Evolutionary conservation across 2,113 vertebrate species (phyloP).

Genomic region (Leucoraja erinaceus): DNA sequence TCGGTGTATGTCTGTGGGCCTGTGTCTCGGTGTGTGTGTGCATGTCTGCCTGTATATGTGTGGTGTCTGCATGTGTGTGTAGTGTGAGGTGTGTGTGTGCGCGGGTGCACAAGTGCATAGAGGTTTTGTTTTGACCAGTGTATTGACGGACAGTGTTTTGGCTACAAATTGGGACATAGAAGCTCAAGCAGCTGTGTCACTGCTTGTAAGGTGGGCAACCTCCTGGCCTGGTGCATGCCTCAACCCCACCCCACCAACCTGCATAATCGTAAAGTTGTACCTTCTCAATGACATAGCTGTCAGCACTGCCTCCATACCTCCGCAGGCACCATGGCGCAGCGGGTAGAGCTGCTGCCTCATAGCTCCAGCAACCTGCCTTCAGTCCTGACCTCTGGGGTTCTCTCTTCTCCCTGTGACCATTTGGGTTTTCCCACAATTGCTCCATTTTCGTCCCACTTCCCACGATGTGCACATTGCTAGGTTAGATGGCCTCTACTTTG

Average conservation of each 20-base stretch:
- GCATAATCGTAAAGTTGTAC: background rate
- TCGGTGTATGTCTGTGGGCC: background rate
- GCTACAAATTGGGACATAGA: background rate
- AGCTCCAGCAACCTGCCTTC: no score
- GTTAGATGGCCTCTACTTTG: no score
- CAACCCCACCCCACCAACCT: background rate
- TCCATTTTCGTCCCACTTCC: no score
- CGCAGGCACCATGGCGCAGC: no score
- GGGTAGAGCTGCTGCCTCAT: no score
- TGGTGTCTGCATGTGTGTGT: constrained; percentile 8
- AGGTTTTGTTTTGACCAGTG: background rate
- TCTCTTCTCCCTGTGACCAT: no score
- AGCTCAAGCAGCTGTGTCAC: constrained; percentile 22
- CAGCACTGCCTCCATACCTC: background rate
- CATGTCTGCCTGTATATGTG: background rate
- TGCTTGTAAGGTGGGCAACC: background rate
- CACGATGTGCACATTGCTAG: no score
- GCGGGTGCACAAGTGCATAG: background rate
- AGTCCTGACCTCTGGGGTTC: no score
- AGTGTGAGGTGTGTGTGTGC: background rate
- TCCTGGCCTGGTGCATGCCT: no score
- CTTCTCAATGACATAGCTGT: background rate
- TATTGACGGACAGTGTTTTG: background rate
- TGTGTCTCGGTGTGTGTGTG: no score
- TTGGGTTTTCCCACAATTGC: no score